Percentiles rank a stretch among this genome's conserved stretches.
Conservation (phyloP, 1,140 invertebrate genomes). For the Battus philenor region DNA sequence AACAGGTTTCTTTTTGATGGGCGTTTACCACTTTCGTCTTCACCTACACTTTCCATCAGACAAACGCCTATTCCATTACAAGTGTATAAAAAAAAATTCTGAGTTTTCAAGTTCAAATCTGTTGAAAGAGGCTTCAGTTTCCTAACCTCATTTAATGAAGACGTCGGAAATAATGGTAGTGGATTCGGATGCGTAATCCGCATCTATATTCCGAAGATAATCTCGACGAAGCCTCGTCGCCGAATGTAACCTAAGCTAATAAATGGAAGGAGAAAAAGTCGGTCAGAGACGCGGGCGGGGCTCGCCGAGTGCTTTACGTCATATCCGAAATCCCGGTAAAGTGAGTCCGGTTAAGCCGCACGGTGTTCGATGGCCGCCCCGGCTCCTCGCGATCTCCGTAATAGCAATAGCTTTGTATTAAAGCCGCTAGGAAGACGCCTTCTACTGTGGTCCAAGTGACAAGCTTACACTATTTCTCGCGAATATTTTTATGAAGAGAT, state of each 20-base stretch:
- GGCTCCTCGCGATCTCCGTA: constrained; percentile 63
- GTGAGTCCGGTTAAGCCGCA: constrained; percentile 60
- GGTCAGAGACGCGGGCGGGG: constrained; percentile 41
- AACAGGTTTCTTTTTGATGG: too few relatives aligned
- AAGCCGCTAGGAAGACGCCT: constrained; percentile 64
- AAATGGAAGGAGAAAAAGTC: constrained; percentile 65
- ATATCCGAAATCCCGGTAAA: constrained; percentile 73
- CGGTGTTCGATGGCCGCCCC: constrained; percentile 59
- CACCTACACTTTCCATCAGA: too few relatives aligned
- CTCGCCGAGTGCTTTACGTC: constrained; percentile 72
- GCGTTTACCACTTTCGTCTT: too few relatives aligned
- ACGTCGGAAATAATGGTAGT: constrained; percentile 8
- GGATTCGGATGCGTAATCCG: constrained; percentile 12
- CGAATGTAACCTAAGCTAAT: constrained; percentile 51
- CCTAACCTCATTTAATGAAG: constrained; percentile 10
- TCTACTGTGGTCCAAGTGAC: constrained; percentile 33
- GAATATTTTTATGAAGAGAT: too few relatives aligned
- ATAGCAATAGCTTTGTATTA: constrained; percentile 77
- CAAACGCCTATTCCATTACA: too few relatives aligned
- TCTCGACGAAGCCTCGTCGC: constrained; percentile 25
- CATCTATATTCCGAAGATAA: constrained; percentile 17
- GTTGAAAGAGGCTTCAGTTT: too few relatives aligned
- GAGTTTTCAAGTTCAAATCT: too few relatives aligned
- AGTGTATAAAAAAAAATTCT: too few relatives aligned
- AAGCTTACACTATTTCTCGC: too few relatives aligned